Base-by-base conservation (phyloP, 2,797 vertebrate species). In the Urophycis tenuis region DNA sequence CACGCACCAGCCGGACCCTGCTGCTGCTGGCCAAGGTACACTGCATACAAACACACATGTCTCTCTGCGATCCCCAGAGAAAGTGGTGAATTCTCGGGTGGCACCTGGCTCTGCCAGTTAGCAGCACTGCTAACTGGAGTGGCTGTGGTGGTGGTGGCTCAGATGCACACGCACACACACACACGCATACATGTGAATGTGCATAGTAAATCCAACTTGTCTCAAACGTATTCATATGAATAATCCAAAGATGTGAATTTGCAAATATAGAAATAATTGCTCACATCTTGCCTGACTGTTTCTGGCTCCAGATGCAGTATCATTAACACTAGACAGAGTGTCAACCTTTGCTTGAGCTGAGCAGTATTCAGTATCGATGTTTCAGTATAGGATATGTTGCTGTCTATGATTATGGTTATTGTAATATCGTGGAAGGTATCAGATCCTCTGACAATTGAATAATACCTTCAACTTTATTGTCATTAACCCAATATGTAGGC, bases 1-100 rank as follows among this genome's bases (percentile, higher is more conserved):
- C 95, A 0, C 94, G 94, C 74, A 96, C 95, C 0, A 84, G 95
- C 84, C 93, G 93, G 78, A 97, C 95, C 0, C 92, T 98, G 77
- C 90, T 98, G 74, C 94, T 98, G 39, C 90, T 98, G 0, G 96
- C 96, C 85, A 98, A 97, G 95, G 96, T 96, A 85, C 77, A 31
- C 25, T 6, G 0, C 17, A 22, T 49, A 19, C 45, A 49, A 17
- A 49, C 45, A 19, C 45, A 49, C 45, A 49, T 14, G 36, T 39
- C 36, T 39, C 11, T 39, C 36, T 39, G 3, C 11, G 11, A 10
- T 11, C 11, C 10, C 36, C 36, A 39, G 36, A 39, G 3, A 39
- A 39, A 39, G 36, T 15, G 36, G 10, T 39, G 10, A 10, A 39
- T 39, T 39, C 14, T 39, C 36, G 14, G 36, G 36, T 39, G 36